Evolutionary conservation across 2,113 vertebrate species (phyloP), one percentile per base, ranked within the genome.

Genomic region (Mustelus asterias): DNA sequence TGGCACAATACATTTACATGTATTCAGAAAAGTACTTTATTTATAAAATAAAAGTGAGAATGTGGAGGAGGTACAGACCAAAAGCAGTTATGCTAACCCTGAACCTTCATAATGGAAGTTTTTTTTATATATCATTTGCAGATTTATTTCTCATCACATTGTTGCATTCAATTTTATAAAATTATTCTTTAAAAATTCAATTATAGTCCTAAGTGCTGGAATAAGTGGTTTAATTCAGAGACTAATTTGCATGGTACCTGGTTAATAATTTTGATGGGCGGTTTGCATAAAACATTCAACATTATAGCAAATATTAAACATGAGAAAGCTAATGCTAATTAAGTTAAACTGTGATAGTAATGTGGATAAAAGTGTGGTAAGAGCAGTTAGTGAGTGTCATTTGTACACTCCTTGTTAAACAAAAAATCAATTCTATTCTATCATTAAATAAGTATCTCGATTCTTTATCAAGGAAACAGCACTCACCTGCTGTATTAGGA

Each of bases 141-240:
- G 41, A 76, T 33, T 70, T 54, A 95, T 72, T 76, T 72, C 94
- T 18, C 69, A 48, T 48, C 41, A 95, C 8, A 70, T 70, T 95
- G 41, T 70, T 95, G 41, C 69, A 72, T 44, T 95, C 41, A 95
- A 72, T 90, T 76, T 60, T 16, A 60, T 20, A 89, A 89, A 89
- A 29, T n/a, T 93, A 33, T 95, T 95, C 94, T 95, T 72, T 95
- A 95, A 95, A 95, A 76, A 54, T 69, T 95, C 67, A 95, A 72
- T 95, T 95, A 76, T 26, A 54, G 33, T 76, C 41, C 24, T 54
- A 95, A 94, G 67, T 70, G 65, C 63, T 70, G 41, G 48, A 70
- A 44, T 70, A 94, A 95, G 94, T 76, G 94, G 48, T 76, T 95
- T 48, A 72, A 72, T 95, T 95, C 72, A 54, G 69, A 54, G 41